A percentile compares a stretch with the other conserved stretches of the same genome.
These are phyloP conservation scores for Slavum lentiscoides DNA, from an alignment of 2,888 invertebrate genomes.

Conservation along the genomic window DNA sequence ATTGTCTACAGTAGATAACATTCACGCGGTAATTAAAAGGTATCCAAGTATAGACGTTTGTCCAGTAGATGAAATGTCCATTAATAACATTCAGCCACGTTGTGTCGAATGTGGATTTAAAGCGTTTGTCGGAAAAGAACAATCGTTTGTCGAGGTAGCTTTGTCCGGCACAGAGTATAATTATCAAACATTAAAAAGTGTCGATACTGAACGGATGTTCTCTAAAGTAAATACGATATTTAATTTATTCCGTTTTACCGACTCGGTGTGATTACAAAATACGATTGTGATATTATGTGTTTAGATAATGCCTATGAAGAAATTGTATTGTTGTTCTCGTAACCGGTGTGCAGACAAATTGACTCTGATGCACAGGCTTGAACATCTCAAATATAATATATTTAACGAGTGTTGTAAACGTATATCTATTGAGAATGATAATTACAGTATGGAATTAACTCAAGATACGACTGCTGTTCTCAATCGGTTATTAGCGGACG, in stretches of 20 bases:
- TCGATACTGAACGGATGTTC: neutral
- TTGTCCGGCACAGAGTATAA: constrained; percentile 35
- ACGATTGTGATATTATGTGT: neutral
- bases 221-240: constrained; percentile 8
- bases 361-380: constrained; percentile 12
- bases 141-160: constrained; percentile 3
- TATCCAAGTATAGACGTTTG: constrained; percentile 6
- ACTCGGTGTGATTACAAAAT: neutral
- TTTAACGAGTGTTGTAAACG: constrained; percentile 37
- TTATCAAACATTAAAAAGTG: constrained; percentile 7
- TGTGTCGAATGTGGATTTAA: constrained; percentile 20
- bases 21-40: neutral
- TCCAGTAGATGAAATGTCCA: neutral
- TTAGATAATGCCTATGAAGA: constrained; percentile 10
- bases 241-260: neutral
- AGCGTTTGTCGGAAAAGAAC: neutral
- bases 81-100: neutral
- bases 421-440: constrained; percentile 19
- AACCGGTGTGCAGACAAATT: constrained; percentile 8
- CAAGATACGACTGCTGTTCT: constrained; percentile 26
- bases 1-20: constrained; percentile 15
- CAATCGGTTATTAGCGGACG: constrained; percentile 32
- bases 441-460: neutral
- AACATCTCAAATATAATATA: constrained; percentile 31
- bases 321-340: constrained; percentile 18